A percentile compares a stretch with the other conserved stretches of the same genome.
These are phyloP conservation scores for Muscidifurax raptorellus DNA, from an alignment of 1,140 invertebrate species.

Conservation along the genomic window DNA sequence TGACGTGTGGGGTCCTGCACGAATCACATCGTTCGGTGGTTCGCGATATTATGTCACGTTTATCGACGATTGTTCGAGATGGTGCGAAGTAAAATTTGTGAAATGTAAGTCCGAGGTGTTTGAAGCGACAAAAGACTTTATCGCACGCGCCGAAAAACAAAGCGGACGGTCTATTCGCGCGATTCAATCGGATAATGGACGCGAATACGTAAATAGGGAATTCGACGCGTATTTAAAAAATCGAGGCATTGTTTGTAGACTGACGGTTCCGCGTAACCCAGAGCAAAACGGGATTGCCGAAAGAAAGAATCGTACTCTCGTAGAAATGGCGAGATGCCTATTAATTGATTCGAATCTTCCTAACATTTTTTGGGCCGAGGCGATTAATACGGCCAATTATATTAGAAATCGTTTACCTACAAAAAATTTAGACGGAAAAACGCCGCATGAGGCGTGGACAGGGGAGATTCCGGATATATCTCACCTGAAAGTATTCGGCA, in stretches of 20 bases:
- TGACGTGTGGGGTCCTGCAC: background rate
- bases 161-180: background rate
- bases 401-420: slow-evolving; percentile 49
- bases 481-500: slow-evolving; percentile 71
- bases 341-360: background rate
- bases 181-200: background rate
- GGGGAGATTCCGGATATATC: slow-evolving; percentile 59
- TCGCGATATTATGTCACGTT: background rate
- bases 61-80: background rate
- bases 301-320: background rate
- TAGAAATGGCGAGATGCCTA: background rate
- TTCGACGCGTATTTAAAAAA: background rate
- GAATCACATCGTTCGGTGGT: background rate
- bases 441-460: slow-evolving; percentile 63
- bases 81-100: background rate
- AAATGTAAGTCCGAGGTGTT: background rate
- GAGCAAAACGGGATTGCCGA: background rate
- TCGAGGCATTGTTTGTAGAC: background rate
- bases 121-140: background rate
- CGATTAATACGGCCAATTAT: slow-evolving; percentile 49
- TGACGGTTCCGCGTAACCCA: background rate
- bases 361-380: background rate
- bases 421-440: slow-evolving; percentile 50
- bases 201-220: background rate
- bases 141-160: background rate